A percentile compares a stretch with the other conserved stretches of the same genome.
These are phyloP conservation scores for Drosophila nebulosa DNA, from an alignment of 1,140 invertebrate species.

Conservation along the genomic window DNA sequence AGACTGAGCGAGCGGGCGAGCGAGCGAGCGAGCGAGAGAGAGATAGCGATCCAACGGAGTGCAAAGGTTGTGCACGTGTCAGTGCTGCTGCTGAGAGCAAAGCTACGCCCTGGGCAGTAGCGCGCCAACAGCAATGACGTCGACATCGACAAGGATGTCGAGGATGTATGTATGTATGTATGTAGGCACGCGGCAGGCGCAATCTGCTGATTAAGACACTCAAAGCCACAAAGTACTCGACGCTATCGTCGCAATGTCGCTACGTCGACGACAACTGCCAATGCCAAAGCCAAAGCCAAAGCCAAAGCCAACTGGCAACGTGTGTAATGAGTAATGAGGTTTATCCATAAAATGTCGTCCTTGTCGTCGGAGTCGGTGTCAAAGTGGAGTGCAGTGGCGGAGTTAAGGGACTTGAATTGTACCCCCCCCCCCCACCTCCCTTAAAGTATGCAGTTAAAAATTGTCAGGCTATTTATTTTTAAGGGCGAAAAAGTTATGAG, in stretches of 20 bases:
- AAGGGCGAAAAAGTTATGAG: too few relatives aligned
- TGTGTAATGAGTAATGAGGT: conserved; percentile 25
- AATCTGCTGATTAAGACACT: conserved; percentile 31
- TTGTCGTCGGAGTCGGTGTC: too few relatives aligned
- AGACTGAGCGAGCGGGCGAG: too few relatives aligned
- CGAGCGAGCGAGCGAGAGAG: neutral
- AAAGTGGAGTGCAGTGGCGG: neutral
- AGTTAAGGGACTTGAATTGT: too few relatives aligned
- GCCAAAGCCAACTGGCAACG: neutral
- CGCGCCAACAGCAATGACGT: neutral
- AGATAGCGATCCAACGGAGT: neutral
- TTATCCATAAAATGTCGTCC: conserved; percentile 17
- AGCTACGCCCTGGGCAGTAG: neutral
- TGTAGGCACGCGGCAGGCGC: neutral
- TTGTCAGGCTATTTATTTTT: too few relatives aligned
- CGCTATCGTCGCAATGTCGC: too few relatives aligned
- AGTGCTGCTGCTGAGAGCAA: conserved; percentile 3
- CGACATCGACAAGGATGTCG: neutral
- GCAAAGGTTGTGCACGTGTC: conserved; percentile 7
- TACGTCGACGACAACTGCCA: neutral
- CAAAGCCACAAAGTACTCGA: conserved; percentile 27
- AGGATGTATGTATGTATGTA: too few relatives aligned
- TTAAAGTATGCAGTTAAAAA: too few relatives aligned
- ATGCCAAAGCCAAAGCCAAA: neutral
- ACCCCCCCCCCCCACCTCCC: too few relatives aligned